Base-by-base conservation (phyloP, 2,797 vertebrate species). In the Hippoglossus hippoglossus region DNA sequence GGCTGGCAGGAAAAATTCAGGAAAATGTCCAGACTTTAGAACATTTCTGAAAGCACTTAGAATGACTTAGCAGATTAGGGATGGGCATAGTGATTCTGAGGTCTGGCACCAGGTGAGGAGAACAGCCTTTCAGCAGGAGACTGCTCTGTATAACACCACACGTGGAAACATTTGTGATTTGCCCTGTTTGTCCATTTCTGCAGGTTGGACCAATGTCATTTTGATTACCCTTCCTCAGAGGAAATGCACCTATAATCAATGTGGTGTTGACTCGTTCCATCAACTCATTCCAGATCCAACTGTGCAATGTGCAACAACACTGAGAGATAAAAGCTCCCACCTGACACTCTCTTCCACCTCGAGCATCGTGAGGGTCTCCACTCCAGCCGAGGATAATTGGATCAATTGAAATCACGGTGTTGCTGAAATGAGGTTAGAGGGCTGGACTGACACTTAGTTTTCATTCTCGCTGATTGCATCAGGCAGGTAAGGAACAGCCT, bases 391-490 rank as follows among this genome's bases (percentile, higher is more conserved):
- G 16, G 34, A 71, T 88, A 91, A 93, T 87, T 89, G 85, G 84
- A 89, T 81, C 83, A 85, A 85, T 89, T 72, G 71, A 88, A 90
- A 87, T 87, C 68, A 73, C 46, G 26, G 13, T 19, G 73, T 62
- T 34, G 71, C 55, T 79, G 81, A 75, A 89, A 87, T 85, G 63
- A 87, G 67, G 76, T 81, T 73, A 80, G 73, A 56, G 41, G 67
- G 72, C 63, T 61, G 64, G 73, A 83, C 82, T 67, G 63, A 31
- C 68, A 76, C 68, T 75, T 85, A 80, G 73, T 87, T 85, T 49
- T 91, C 83, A 85, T 82, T 76, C 62, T 76, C 67, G n/a, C 71
- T 84, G 90, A 94, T 92, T 91, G 87, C 81, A 83, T 93, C 90
- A 90, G 80, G 58, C 77, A 85, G 87, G 88, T 74, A 67, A 86